Evolutionary conservation across 30 jellyfish, hydroid and myxozoan species (phyloP).

Genomic region (Catostylus mosaicus): DNA sequence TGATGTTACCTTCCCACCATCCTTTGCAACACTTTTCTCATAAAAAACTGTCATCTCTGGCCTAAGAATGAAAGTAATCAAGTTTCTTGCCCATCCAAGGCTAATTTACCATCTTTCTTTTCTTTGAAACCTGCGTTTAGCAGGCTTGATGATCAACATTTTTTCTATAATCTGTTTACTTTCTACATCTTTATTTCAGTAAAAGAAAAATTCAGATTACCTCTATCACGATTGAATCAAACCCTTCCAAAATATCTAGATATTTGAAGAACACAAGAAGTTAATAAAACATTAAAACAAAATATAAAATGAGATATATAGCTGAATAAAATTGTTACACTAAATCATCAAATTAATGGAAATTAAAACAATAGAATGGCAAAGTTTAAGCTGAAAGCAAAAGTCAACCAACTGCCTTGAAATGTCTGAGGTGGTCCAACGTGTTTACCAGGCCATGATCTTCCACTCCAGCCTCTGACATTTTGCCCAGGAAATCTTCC

Average conservation of each 20-base stretch:
- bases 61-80: too few relatives aligned
- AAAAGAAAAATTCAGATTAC: constrained; percentile 26
- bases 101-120: too few relatives aligned
- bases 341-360: too few relatives aligned
- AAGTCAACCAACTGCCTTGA: constrained; percentile 67
- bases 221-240: constrained; percentile 92
- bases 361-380: too few relatives aligned
- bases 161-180: too few relatives aligned
- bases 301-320: neutral
- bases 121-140: too few relatives aligned
- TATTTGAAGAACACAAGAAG: too few relatives aligned
- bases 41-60: too few relatives aligned
- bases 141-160: too few relatives aligned
- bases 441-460: constrained; percentile 90
- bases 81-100: too few relatives aligned
- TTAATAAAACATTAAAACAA: neutral
- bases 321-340: neutral
- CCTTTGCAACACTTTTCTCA: too few relatives aligned
- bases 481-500: constrained; percentile 11
- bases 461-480: constrained; percentile 92
- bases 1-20: too few relatives aligned
- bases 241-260: constrained; percentile 64
- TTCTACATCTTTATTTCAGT: neutral
- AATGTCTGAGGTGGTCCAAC: constrained; percentile 93
- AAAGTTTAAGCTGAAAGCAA: neutral